Evolutionary conservation across 2,113 vertebrate genomes (phyloP).

Genomic region (Pedetes capensis): DNA sequence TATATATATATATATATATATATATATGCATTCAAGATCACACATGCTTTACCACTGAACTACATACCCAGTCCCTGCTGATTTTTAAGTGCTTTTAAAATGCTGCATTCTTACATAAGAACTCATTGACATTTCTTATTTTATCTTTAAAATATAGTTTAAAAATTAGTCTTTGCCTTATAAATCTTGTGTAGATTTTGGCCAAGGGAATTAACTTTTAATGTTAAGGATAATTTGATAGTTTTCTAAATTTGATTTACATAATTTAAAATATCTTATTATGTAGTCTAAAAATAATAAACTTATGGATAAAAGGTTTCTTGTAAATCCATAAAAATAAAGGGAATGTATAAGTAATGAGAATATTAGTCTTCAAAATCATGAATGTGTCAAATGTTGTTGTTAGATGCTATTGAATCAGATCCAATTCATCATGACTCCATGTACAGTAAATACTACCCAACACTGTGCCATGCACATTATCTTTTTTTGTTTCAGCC

Average conservation of each 20-base stretch:
- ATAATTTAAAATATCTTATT: neutral
- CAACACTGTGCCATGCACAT: no score
- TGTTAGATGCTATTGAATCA: neutral
- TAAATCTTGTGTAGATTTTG: neutral
- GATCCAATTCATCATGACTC: no score
- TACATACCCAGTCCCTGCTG: no score
- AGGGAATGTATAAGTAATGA: neutral
- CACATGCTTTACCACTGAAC: no score
- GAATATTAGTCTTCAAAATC: neutral
- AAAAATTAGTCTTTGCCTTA: neutral
- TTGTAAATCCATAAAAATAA: slow-evolving; percentile 5
- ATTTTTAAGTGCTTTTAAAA: no score
- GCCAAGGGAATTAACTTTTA: neutral
- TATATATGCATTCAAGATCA: no score
- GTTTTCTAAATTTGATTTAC: neutral
- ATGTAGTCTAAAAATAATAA: neutral
- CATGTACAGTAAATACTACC: no score
- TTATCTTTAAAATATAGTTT: slow-evolving; percentile 12
- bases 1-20: no score
- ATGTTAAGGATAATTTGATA: slow-evolving; percentile 1
- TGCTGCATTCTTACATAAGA: no score
- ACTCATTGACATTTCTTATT: neutral
- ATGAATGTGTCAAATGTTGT: neutral
- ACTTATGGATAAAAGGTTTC: neutral
- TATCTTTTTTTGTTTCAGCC: no score